These are phyloP conservation scores for Bathynomus jamesi DNA, from an alignment of 1,140 invertebrate species.

Conservation along the genomic window DNA sequence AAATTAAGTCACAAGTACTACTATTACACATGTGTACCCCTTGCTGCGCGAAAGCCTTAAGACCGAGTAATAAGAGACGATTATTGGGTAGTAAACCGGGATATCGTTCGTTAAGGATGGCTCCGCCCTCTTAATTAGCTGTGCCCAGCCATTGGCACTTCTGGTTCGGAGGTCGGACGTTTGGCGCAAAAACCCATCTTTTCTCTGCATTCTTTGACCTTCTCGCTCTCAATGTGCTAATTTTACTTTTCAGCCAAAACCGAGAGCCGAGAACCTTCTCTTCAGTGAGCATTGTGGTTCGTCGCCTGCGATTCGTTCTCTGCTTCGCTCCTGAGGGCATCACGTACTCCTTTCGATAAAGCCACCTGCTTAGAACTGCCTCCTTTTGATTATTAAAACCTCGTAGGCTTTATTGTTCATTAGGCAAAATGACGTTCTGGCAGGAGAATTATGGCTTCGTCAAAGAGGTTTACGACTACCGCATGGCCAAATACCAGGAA, in stretches of 20 bases:
- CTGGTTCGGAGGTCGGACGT: neutral
- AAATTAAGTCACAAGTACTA: too few relatives aligned
- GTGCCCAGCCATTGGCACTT: neutral
- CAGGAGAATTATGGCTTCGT: slow-evolving; percentile 39
- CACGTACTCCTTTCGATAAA: neutral
- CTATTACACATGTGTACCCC: too few relatives aligned
- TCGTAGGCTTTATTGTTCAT: neutral
- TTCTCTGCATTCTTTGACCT: neutral
- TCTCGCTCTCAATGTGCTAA: neutral
- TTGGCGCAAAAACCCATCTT: neutral
- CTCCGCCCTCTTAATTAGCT: too few relatives aligned
- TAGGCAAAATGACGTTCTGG: slow-evolving; percentile 39
- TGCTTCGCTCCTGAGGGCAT: neutral
- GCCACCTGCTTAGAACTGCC: neutral
- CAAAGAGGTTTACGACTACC: slow-evolving; percentile 39
- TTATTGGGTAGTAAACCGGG: too few relatives aligned
- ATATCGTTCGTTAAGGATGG: too few relatives aligned
- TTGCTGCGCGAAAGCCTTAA: too few relatives aligned
- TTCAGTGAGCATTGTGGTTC: neutral
- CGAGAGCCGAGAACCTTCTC: neutral
- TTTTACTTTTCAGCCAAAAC: neutral
- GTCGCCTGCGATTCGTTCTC: neutral
- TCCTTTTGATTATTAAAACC: neutral
- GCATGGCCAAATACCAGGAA: slow-evolving; percentile 38
- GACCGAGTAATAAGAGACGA: too few relatives aligned